Base-by-base conservation (phyloP, 2,888 invertebrate genomes). In the Machimus atricapillus region DNA sequence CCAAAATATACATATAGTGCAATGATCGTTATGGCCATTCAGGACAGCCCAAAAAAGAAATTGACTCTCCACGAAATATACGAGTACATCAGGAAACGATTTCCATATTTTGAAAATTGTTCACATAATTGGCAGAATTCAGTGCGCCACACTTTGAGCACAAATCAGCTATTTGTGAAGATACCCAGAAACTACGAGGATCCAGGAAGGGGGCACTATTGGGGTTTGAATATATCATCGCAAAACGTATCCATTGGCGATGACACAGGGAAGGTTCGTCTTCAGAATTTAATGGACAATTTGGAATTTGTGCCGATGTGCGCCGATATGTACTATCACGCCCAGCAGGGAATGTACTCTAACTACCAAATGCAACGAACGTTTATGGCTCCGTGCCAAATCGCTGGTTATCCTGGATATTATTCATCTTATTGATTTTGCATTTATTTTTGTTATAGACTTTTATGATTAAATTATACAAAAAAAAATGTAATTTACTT, bases 61-160 rank as follows among this genome's bases (percentile, higher is more conserved):
- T 94, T 98, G 37, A 98, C 98, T 0, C 93, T 98, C 3, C 98
- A 98, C 93, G 98, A 98, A 74, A 99, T 99, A 90, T 98, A 98
- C 94, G 97, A 98, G 92, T 99, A 98, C 93, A 99, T 99, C 90
- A 98, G 98, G 96, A 95, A 96, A 89, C 97, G 98, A 92, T 99
- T 98, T 91, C 98, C 99, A 0, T 99, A 98, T 92, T 99, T 99
- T 92, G 95, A 97, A 87, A 97, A 98, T 92, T 98, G 98, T 92
- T 98, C 98, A 90, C 98, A 98, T 90, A 98, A 98, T 4, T 99
- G 99, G 99, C 99, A 99, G 93, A 99, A 99, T 91, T 98, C 98
- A 0, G 99, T 91, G 27, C 90, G 91, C 0, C 91, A 91, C 88
- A 91, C 91, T 83, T 88, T 91, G 0, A 91, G 92, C 97, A 89